Conservation (phyloP, 1,140 invertebrate species). For the Oedothorax gibbosus region DNA sequence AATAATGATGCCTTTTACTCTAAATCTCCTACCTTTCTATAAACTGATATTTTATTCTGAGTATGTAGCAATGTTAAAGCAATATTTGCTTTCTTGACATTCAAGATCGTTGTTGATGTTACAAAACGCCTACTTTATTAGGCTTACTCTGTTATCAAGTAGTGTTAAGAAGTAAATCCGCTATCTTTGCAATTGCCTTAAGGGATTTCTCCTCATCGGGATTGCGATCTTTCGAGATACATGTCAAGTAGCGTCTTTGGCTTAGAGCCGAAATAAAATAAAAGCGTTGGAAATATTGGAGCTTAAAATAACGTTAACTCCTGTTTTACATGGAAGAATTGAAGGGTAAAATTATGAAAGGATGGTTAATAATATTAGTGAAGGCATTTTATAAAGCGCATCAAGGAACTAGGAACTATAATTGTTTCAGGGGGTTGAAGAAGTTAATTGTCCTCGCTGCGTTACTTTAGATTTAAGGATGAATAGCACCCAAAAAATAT, state of each 20-base stretch:
- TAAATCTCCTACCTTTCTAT: neutral
- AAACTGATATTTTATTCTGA: neutral
- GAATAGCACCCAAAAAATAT: too few species aligned
- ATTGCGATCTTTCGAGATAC: slow-evolving; percentile 7
- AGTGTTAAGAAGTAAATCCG: slow-evolving; percentile 7
- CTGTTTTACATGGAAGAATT: neutral
- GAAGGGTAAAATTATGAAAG: too few species aligned
- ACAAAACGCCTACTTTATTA: slow-evolving; percentile 24
- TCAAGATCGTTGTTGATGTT: slow-evolving; percentile 11
- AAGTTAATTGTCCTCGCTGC: too few species aligned
- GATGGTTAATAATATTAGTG: too few species aligned
- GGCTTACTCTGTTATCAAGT: slow-evolving; percentile 1
- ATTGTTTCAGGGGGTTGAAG: too few species aligned
- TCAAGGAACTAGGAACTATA: too few species aligned
- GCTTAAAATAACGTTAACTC: slow-evolving; percentile 18
- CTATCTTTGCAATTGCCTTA: slow-evolving; percentile 16
- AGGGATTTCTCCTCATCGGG: neutral
- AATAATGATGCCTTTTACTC: too few species aligned
- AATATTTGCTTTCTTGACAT: neutral
- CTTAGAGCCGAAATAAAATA: slow-evolving; percentile 12
- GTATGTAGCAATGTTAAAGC: neutral
- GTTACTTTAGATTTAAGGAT: too few species aligned
- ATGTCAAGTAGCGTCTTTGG: slow-evolving; percentile 25
- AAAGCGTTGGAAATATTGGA: slow-evolving; percentile 4
- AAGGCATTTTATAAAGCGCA: too few species aligned